These are phyloP conservation scores for Xanthia togata DNA, from an alignment of 2,888 invertebrate species.

Conservation along the genomic window DNA sequence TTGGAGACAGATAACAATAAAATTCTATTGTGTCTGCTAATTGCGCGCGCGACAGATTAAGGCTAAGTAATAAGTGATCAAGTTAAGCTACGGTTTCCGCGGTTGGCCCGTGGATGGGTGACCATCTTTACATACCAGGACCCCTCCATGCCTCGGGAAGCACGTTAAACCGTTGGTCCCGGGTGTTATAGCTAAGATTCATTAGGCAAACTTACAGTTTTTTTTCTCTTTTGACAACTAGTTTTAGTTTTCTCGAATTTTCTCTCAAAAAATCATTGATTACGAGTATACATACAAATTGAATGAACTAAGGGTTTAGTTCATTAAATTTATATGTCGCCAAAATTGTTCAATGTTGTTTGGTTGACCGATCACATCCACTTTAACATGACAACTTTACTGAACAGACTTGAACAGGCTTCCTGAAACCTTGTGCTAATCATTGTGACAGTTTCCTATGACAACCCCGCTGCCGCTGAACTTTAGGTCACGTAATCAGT, in stretches of 20 bases:
- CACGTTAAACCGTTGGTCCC: too few relatives aligned
- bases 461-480: slow-evolving; percentile 7
- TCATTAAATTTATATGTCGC: not conserved
- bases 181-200: not conserved
- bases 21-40: too few relatives aligned
- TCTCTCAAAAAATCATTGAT: not conserved
- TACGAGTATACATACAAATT: too few relatives aligned
- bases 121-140: too few relatives aligned
- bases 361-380: not conserved
- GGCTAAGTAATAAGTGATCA: too few relatives aligned
- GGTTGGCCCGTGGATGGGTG: too few relatives aligned
- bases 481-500: slow-evolving; percentile 33
- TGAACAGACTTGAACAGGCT: slow-evolving; percentile 4
- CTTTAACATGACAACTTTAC: not conserved
- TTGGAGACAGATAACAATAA: too few relatives aligned
- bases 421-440: not conserved
- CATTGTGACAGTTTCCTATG: slow-evolving; percentile 14
- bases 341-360: not conserved
- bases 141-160: too few relatives aligned
- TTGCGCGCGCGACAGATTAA: too few relatives aligned
- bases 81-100: too few relatives aligned
- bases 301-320: too few relatives aligned
- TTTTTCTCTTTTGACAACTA: not conserved
- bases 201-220: not conserved
- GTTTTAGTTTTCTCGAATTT: not conserved